Evolutionary conservation across 2,113 vertebrate species (phyloP).

Genomic region (Ophthalmolycus amberensis): DNA sequence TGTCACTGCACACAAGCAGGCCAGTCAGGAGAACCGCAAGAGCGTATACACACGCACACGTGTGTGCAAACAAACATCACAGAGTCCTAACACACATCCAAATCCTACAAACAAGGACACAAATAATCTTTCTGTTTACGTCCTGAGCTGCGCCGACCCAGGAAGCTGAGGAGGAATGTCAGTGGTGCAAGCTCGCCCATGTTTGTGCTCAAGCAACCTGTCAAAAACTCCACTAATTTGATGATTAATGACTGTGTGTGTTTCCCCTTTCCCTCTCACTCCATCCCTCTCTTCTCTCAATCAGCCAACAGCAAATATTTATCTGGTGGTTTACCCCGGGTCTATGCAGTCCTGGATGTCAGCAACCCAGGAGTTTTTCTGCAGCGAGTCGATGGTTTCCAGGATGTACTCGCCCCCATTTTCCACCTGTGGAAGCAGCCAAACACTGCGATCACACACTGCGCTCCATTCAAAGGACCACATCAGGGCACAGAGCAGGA

Average conservation of each 20-base stretch:
- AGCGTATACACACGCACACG: conserved; percentile 35
- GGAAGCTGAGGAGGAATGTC: conserved; percentile 59
- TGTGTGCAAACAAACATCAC: conserved; percentile 51
- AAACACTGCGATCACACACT: conserved; percentile 61
- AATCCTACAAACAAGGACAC: conserved; percentile 56
- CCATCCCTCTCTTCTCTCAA: conserved; percentile 41
- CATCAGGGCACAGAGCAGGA: conserved; percentile 32
- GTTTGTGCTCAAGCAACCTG: conserved; percentile 69
- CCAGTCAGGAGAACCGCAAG: conserved; percentile 48
- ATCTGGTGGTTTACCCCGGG: conserved; percentile 88
- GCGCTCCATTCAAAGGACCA: conserved; percentile 38
- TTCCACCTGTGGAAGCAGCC: conserved; percentile 86
- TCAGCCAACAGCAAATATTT: conserved; percentile 77
- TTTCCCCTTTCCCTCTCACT: conserved; percentile 25
- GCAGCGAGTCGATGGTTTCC: conserved; percentile 97
- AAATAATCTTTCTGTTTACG: conserved; percentile 69
- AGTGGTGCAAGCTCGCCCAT: conserved; percentile 27
- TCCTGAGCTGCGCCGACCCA: conserved; percentile 41
- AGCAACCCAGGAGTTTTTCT: conserved; percentile 99
- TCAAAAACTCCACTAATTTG: conserved; percentile 70
- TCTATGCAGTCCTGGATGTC: conserved; percentile 99
- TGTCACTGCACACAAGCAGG: conserved; percentile 87
- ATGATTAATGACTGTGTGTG: conserved; percentile 78
- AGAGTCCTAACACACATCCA: conserved; percentile 38
- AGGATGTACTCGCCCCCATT: conserved; percentile 96